Evolutionary conservation across 2,888 invertebrate species (phyloP).

Genomic region (Nomada fabriciana): DNA sequence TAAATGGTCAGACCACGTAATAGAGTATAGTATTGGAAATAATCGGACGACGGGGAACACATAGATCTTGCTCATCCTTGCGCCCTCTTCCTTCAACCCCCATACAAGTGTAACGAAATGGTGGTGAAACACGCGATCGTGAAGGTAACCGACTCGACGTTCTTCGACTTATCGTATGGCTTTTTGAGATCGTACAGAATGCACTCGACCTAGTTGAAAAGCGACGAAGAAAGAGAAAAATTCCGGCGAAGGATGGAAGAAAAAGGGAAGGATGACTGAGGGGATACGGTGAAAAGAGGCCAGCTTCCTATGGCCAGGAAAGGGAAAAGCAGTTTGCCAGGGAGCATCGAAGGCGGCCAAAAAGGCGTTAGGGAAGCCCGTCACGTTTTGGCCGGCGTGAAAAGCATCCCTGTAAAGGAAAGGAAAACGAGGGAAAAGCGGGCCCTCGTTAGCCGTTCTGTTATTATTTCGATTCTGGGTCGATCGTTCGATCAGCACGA

Average conservation of each 20-base stretch:
- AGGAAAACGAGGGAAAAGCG: conserved; percentile 66
- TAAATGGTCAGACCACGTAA: conserved; percentile 4
- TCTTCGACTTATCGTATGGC: conserved; percentile 56
- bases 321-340: conserved; percentile 64
- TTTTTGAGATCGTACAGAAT: conserved; percentile 44
- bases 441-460: conserved; percentile 69
- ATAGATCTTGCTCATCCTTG: conserved; percentile 34
- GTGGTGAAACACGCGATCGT: conserved; percentile 59
- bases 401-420: conserved; percentile 63
- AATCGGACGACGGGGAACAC: conserved; percentile 45
- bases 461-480: conserved; percentile 72
- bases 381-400: conserved; percentile 67
- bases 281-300: neutral
- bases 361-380: conserved; percentile 67
- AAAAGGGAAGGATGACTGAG: conserved; percentile 25
- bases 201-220: conserved; percentile 53
- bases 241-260: neutral
- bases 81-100: neutral
- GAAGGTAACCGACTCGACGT: conserved; percentile 49
- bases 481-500: conserved; percentile 65
- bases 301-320: conserved; percentile 48
- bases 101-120: conserved; percentile 57
- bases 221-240: conserved; percentile 26
- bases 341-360: conserved; percentile 56
- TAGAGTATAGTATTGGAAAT: conserved; percentile 18